Base-by-base conservation (phyloP, 2,113 vertebrate genomes). In the Gobiocypris rarus region DNA sequence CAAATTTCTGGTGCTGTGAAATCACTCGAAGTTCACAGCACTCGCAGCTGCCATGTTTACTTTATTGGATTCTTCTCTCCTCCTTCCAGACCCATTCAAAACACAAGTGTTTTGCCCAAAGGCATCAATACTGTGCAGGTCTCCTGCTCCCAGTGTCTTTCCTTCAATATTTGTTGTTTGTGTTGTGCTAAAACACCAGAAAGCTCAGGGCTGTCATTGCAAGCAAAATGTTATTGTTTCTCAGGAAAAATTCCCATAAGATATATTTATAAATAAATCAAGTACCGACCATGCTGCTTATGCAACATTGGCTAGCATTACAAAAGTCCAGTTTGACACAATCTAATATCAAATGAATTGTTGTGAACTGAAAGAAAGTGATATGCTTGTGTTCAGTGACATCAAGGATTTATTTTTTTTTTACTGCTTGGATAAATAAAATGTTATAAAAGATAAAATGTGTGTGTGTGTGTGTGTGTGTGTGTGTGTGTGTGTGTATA, bases 1-100 rank as follows among this genome's bases (percentile, higher is more conserved):
- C 91, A 91, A 90, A 89, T 88, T 58, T 88, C 83, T 84, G 86
- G 82, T 88, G 89, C 87, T 90, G 89, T 89, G 84, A 91, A 94
- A 92, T 93, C 90, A 88, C 80, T 88, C 80, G 58, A 89, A 90
- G 91, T 92, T 92, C 87, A 89, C 87, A 91, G 88, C 83, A 87
- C 86, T 89, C 80, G 82, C 88, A 85, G 86, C 83, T 90, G 89
- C 88, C 88, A 87, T 91, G 91, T 92, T 92, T 91, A 91, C 89
- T 92, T 91, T 88, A 90, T 89, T 91, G 87, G 85, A 86, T 86
- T 81, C 78, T 58, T 67, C 69, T 83, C 54, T 24, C 26, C 41
- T 38, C 17, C 56, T 77, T 58, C 75, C 65, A 83, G 75, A 76
- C n/a, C 87, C 67, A 88, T 91, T 90, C 78, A 88, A 82, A 22